Evolutionary conservation across 2,888 invertebrate genomes (phyloP).

Genomic region (Pocota personata): DNA sequence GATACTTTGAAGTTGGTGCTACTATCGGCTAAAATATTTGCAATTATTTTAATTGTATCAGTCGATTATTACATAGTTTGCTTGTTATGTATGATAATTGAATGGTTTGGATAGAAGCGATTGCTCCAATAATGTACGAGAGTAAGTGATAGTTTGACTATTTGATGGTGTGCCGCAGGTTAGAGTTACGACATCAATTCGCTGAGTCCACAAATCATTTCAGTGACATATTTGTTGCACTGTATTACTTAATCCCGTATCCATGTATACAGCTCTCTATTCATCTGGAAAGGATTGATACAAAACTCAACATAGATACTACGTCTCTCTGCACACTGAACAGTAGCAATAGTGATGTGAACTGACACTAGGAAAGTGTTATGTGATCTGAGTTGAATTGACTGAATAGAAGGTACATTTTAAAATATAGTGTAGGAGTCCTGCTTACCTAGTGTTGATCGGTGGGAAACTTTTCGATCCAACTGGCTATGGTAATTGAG

Average conservation of each 20-base stretch:
- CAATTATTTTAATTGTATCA: constrained; percentile 68
- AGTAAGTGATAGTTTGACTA: background rate
- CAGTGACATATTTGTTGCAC: constrained; percentile 35
- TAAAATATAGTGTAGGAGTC: constrained; percentile 51
- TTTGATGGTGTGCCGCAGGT: constrained; percentile 9
- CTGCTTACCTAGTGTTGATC: constrained; percentile 30
- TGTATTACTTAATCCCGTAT: constrained; percentile 21
- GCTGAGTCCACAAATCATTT: constrained; percentile 33
- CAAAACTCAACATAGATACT: constrained; percentile 5
- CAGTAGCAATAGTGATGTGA: constrained; percentile 29
- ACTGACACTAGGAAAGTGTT: constrained; percentile 66
- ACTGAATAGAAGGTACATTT: constrained; percentile 38
- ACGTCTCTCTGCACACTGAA: background rate
- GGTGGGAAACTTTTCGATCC: constrained; percentile 48
- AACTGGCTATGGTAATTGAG: constrained; percentile 43
- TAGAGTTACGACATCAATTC: background rate
- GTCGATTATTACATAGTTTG: constrained; percentile 51
- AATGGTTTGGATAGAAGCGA: constrained; percentile 3
- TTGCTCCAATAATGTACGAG: background rate
- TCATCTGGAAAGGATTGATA: constrained; percentile 49
- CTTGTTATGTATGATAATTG: constrained; percentile 34
- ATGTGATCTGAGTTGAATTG: constrained; percentile 57
- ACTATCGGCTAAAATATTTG: constrained; percentile 17
- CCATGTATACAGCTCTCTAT: constrained; percentile 31
- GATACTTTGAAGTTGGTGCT: background rate